These are phyloP conservation scores for Luffia ferchaultella DNA, from an alignment of 2,888 invertebrate species.

Conservation along the genomic window DNA sequence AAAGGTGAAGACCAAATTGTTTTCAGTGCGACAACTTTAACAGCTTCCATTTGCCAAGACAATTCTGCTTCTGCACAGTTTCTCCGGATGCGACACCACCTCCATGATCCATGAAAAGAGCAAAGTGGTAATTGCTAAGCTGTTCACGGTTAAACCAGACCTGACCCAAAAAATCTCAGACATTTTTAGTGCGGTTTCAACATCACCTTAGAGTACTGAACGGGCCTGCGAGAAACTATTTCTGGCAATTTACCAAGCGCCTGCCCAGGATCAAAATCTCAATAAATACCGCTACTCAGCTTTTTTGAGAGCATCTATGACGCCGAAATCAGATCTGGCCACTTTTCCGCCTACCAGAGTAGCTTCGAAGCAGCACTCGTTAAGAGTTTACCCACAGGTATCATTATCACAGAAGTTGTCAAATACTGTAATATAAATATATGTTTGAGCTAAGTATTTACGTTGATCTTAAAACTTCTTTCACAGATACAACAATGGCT, in stretches of 20 bases:
- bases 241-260: no score
- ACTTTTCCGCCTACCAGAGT: slow-evolving; percentile 11
- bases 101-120: background rate
- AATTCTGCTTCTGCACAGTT: background rate
- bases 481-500: slow-evolving; percentile 1
- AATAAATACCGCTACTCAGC: background rate
- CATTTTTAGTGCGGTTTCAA: no score
- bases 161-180: no score
- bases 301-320: slow-evolving; percentile 1
- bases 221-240: no score
- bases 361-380: slow-evolving; percentile 12
- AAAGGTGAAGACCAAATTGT: background rate
- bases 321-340: slow-evolving; percentile 6
- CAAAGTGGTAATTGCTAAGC: no score
- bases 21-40: no score
- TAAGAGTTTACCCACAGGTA: slow-evolving; percentile 4
- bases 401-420: no score
- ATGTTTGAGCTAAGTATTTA: background rate
- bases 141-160: no score
- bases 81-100: background rate
- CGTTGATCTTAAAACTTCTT: background rate
- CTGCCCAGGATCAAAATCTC: no score
- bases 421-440: background rate
- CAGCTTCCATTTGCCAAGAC: background rate
- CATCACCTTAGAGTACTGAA: no score